phyloP scores from a whole-genome alignment of 2,113 vertebrate species.

The Malurus melanocephalus region DNA sequence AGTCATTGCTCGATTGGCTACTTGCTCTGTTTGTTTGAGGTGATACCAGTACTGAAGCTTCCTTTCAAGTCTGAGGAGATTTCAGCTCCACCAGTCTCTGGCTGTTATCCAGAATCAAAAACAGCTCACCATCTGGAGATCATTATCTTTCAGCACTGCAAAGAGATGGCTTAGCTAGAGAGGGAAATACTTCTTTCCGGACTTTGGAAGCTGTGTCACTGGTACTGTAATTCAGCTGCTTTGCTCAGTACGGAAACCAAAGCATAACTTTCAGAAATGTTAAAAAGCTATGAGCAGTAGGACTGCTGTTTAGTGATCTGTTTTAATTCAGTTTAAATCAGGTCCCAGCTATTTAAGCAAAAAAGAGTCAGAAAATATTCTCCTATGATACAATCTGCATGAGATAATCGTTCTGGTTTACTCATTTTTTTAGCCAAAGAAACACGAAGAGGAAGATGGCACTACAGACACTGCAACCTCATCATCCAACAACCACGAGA shows the following conservation, averaged over 20 bases:
- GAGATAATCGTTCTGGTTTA: not conserved
- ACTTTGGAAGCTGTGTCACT: not conserved
- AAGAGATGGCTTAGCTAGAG: constrained; percentile 13
- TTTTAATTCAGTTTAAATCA: constrained; percentile 2
- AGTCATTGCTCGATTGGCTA: not conserved
- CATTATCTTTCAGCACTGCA: constrained; percentile 16
- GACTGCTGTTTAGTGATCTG: not conserved
- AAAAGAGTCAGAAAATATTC: not conserved
- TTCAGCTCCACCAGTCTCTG: not conserved
- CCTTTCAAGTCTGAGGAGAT: not conserved
- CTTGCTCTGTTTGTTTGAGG: not conserved
- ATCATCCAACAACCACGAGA: constrained; percentile 86
- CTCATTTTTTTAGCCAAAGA: constrained; percentile 75
- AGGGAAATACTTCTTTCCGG: not conserved
- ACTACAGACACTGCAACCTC: constrained; percentile 89
- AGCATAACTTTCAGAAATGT: not conserved
- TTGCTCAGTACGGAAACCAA: not conserved
- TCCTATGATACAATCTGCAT: not conserved
- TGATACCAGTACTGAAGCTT: not conserved
- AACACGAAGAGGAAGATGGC: constrained; percentile 85
- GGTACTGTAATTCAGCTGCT: not conserved
- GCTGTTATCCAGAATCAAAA: constrained; percentile 28
- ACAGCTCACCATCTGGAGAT: not conserved
- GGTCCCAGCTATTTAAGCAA: not conserved
- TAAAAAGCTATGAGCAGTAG: constrained; percentile 1